Base-by-base conservation (phyloP, 2,888 invertebrate genomes). In the Cetonia aurata region DNA sequence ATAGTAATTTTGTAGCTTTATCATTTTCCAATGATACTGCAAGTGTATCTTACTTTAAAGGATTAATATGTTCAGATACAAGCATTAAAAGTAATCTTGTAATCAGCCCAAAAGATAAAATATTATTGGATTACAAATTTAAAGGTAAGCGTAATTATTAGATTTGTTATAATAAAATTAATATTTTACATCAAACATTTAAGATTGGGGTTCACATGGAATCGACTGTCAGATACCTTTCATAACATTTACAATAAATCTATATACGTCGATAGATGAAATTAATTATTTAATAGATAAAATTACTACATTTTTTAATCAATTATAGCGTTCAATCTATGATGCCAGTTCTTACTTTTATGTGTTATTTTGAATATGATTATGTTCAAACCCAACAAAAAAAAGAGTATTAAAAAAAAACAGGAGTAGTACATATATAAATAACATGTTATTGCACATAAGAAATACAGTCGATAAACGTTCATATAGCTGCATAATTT, bases 191-290 rank as follows among this genome's bases (percentile, higher is more conserved):
- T 25, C 25, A 25, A 25, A 25, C 25, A 25, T 62, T 62, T 10
- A 8, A 62, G 62, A 33, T 13, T 62, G 62, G 62, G 48, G 48
- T 33, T 48, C 62, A 6, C 50, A 62, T 48, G 62, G 62, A 15
- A 17, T 48, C 33, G 17, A n/a, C 15, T 48, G 50, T 13, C 8
- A 46, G 2, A 46, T 15, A 17, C 62, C 62, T 9, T 62, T 48
- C 31, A 13, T 62, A 33, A 19, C 19, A 50, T 62, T 62, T 48
- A 46, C 31, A 12, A 15, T 62, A 15, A 33, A 46, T 15, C 25
- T 62, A 6, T 4, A 15, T 33, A 50, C 62, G 10, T 31, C 62
- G 15, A 12, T 19, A 8, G 15, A 50, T 8, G 62, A 62, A 19
- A 48, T 62, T 31, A 15, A 62, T 15, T 6, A 3, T 10, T 48